These are phyloP conservation scores for Nothocercus julius DNA, from an alignment of 2,113 vertebrate species.

Conservation along the genomic window DNA sequence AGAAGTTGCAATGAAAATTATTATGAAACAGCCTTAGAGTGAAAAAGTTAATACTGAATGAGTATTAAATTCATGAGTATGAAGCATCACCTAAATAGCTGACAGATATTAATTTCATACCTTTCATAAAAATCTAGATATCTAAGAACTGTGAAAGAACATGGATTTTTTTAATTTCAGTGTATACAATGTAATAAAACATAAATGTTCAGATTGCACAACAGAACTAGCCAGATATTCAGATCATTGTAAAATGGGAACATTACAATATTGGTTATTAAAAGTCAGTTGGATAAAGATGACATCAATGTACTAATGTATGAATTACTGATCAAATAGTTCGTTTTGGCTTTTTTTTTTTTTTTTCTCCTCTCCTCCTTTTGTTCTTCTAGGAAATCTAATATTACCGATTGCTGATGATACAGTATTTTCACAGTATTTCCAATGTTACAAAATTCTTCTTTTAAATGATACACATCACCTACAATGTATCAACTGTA, in stretches of 20 bases:
- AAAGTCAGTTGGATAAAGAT: neutral
- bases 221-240: neutral
- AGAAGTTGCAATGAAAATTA: neutral
- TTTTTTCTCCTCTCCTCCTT: neutral
- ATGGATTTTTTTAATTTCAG: neutral
- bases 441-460: neutral
- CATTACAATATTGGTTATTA: neutral
- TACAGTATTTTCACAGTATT: neutral
- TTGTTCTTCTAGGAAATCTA: neutral
- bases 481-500: neutral
- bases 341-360: neutral
- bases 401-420: neutral
- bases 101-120: neutral
- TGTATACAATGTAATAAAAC: neutral
- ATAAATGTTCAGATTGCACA: neutral
- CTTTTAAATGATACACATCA: neutral
- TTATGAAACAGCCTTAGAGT: neutral
- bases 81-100: neutral
- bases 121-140: neutral
- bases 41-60: neutral
- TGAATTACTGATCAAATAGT: neutral
- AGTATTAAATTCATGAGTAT: too few species aligned
- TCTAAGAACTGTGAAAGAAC: neutral
- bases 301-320: neutral
- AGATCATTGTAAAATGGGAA: neutral